phyloP scores from a whole-genome alignment of 2,113 vertebrate species.

The Neodon shergylaensis region DNA sequence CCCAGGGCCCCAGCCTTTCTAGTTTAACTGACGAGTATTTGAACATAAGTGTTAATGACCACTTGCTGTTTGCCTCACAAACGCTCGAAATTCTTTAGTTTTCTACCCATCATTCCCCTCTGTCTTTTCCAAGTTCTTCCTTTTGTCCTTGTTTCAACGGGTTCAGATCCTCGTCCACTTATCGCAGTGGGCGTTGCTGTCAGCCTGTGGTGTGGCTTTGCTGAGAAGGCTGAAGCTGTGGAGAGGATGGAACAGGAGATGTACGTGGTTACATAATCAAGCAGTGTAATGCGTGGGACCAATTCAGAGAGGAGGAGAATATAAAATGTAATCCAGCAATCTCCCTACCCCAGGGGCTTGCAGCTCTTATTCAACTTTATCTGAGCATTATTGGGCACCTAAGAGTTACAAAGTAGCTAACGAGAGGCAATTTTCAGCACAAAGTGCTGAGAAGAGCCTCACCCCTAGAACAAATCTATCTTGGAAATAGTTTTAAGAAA shows the following conservation, averaged over 20 bases:
- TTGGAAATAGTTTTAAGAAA: not conserved
- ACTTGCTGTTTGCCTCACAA: not conserved
- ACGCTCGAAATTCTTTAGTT: not conserved
- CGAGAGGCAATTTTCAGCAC: not conserved
- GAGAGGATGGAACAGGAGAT: not conserved
- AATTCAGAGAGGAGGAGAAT: not conserved
- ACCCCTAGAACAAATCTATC: not conserved
- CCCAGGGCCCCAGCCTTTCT: not conserved
- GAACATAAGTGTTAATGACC: no score
- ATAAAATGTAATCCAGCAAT: not conserved
- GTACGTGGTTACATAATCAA: not conserved
- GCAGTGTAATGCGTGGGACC: not conserved
- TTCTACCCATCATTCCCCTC: not conserved
- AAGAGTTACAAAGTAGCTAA: not conserved
- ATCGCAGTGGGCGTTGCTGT: not conserved
- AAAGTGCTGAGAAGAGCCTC: not conserved
- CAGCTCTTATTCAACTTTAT: not conserved
- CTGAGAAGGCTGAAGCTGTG: not conserved
- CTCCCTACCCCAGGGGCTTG: not conserved
- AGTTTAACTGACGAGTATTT: rapidly evolving
- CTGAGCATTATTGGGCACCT: not conserved
- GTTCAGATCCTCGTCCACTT: not conserved
- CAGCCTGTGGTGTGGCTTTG: not conserved
- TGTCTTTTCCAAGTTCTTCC: not conserved
- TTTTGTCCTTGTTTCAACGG: not conserved